These are phyloP conservation scores for Pollenia angustigena DNA, from an alignment of 2,888 invertebrate genomes.

Conservation along the genomic window DNA sequence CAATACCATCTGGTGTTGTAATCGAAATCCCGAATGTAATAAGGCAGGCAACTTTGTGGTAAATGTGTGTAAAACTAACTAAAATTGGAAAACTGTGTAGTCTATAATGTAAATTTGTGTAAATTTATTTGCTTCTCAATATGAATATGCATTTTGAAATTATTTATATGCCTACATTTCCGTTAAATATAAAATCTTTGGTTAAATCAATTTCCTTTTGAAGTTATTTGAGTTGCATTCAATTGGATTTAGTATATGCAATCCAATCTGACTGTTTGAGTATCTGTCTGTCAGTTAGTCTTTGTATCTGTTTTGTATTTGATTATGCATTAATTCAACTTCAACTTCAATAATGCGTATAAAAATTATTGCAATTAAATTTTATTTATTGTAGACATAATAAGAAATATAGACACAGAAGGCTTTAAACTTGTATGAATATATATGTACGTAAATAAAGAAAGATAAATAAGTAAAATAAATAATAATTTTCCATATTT, in stretches of 20 bases:
- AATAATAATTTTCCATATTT: constrained; percentile 38
- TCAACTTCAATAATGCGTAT: constrained; percentile 39
- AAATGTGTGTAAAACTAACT: constrained; percentile 13
- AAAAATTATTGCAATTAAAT: constrained; percentile 47
- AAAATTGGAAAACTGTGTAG: constrained; percentile 14
- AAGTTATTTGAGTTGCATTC: constrained; percentile 16
- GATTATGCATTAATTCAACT: constrained; percentile 11
- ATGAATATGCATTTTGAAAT: constrained; percentile 32
- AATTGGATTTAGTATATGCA: constrained; percentile 5
- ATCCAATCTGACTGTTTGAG: constrained; percentile 3
- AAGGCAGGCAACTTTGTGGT: not conserved
- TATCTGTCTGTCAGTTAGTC: not conserved
- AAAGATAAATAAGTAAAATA: constrained; percentile 32
- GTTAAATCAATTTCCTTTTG: constrained; percentile 48
- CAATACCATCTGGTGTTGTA: constrained; percentile 42
- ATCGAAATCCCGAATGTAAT: constrained; percentile 36
- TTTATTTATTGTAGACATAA: constrained; percentile 19
- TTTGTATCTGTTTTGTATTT: constrained; percentile 1
- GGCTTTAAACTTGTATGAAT: not conserved
- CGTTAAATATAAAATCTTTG: constrained; percentile 54
- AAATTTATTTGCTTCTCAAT: constrained; percentile 19
- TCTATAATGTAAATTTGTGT: constrained; percentile 5
- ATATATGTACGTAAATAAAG: not conserved
- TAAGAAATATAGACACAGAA: not conserved
- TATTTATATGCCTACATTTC: constrained; percentile 53